Evolutionary conservation across 1,140 invertebrate species (phyloP), one percentile per base, ranked within the genome.

Genomic region (Campoletis sonorensis): DNA sequence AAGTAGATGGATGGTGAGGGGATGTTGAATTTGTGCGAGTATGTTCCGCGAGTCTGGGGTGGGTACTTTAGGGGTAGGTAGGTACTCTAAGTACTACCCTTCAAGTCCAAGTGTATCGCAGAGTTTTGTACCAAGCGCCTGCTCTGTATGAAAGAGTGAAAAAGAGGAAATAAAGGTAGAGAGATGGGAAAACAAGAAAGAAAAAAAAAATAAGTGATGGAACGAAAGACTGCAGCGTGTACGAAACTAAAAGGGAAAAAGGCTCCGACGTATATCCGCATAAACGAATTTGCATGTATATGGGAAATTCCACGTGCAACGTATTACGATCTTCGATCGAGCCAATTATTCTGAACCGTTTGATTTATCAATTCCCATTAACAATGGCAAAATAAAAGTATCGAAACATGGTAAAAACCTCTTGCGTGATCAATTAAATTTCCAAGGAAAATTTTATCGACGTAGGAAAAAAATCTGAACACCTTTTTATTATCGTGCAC

Each of bases 191-290:
- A 68, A 61, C 27, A 33, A 37, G 18, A n/a, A 72, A 26, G 26
- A 67, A 45, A 21, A 40, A 30, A 61, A 33, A 78, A 78, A 67
- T 5, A 27, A 67, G 61, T 67, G 77, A 68, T 79, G 77, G 67
- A 79, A 79, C 61, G 77, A 79, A 49, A 37, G 77, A 49, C n/a
- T 72, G 70, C n/a, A 67, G 54, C 18, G 23, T 26, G 23, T 67
- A 27, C 21, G 61, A 64, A 21, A 21, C 61, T 67, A 67, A 67
- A 27, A 67, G 61, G 61, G 61, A 27, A 67, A 67, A 67, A 67
- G 13, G 13, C 23, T 67, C 23, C 23, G 23, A 67, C 61, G 23
- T 45, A 45, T 45, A 45, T 45, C 40, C 61, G 61, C 23, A 67
- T 27, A 58, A 58, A 58, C 54, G 73, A 76, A 45, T 45, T 45